Evolutionary conservation across 2,113 vertebrate genomes (phyloP).

Genomic region (Neodontobutis hainanensis): DNA sequence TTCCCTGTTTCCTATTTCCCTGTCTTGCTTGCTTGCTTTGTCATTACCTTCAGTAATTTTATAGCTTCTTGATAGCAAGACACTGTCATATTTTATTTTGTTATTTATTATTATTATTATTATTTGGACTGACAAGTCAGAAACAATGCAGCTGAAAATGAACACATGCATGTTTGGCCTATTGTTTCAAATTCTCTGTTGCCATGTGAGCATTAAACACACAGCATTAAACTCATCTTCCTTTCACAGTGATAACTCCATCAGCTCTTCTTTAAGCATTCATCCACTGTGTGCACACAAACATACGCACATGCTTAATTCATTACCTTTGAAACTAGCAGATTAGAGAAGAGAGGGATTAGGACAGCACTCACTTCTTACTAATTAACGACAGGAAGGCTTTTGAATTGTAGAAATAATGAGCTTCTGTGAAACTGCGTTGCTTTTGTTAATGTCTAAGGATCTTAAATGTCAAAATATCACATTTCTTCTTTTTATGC

Average conservation of each 20-base stretch:
- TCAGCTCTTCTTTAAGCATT: constrained; percentile 3
- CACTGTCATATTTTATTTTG: neutral
- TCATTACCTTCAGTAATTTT: constrained; percentile 36
- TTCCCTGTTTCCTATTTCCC: neutral
- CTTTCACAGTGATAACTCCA: constrained; percentile 24
- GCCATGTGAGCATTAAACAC: too few species aligned
- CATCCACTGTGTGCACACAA: constrained; percentile 9
- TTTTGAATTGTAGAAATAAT: constrained; percentile 36
- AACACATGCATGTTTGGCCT: too few species aligned
- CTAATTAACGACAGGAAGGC: constrained; percentile 36
- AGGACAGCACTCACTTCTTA: constrained; percentile 30
- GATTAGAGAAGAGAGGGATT: constrained; percentile 34
- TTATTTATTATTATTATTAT: too few species aligned
- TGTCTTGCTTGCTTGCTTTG: constrained; percentile 11
- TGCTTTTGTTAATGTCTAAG: constrained; percentile 7
- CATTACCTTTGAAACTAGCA: constrained; percentile 32
- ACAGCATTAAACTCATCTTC: too few species aligned
- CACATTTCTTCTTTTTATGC: neutral
- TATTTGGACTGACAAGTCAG: too few species aligned
- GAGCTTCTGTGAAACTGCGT: neutral
- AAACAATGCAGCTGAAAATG: too few species aligned
- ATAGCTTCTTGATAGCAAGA: constrained; percentile 18
- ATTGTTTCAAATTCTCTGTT: neutral
- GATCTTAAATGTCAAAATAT: constrained; percentile 10
- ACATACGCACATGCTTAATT: constrained; percentile 4